These are phyloP conservation scores for Triplophysa tibetana DNA, from an alignment of 2,113 vertebrate genomes.

Conservation along the genomic window DNA sequence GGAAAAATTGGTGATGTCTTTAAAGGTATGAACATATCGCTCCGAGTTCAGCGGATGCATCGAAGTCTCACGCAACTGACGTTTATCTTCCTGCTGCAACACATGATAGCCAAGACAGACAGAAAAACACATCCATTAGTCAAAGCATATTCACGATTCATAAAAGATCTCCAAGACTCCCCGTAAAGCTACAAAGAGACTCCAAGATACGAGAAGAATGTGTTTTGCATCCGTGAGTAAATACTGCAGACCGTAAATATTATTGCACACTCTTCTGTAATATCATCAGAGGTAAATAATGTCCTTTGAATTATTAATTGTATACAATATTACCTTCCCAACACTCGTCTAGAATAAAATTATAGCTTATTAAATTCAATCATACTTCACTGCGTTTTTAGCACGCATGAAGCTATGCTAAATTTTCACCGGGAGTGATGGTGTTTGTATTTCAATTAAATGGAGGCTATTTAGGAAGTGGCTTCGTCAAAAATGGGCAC, in stretches of 20 bases:
- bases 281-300: conserved; percentile 3
- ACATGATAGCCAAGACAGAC: conserved; percentile 49
- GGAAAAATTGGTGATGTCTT: conserved; percentile 93
- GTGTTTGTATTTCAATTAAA: conserved; percentile 22
- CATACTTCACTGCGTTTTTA: conserved; percentile 8
- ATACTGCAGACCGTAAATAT: background rate
- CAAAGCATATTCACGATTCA: background rate
- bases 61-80: conserved; percentile 84
- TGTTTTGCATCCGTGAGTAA: background rate
- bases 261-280: conserved; percentile 1
- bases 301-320: conserved; percentile 12
- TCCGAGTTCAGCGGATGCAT: conserved; percentile 86
- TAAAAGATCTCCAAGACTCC: background rate
- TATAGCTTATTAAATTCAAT: background rate
- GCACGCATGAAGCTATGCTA: background rate
- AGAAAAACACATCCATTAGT: conserved; percentile 30
- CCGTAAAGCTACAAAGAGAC: background rate
- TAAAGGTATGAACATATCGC: conserved; percentile 85
- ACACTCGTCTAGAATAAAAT: background rate
- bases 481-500: conserved; percentile 44
- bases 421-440: background rate
- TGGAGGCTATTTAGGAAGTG: conserved; percentile 45
- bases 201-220: background rate
- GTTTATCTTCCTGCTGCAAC: conserved; percentile 89
- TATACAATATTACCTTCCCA: conserved; percentile 22